These are phyloP conservation scores for Hypotaenidia philippensis DNA, from an alignment of 2,797 vertebrate genomes.

Conservation along the genomic window DNA sequence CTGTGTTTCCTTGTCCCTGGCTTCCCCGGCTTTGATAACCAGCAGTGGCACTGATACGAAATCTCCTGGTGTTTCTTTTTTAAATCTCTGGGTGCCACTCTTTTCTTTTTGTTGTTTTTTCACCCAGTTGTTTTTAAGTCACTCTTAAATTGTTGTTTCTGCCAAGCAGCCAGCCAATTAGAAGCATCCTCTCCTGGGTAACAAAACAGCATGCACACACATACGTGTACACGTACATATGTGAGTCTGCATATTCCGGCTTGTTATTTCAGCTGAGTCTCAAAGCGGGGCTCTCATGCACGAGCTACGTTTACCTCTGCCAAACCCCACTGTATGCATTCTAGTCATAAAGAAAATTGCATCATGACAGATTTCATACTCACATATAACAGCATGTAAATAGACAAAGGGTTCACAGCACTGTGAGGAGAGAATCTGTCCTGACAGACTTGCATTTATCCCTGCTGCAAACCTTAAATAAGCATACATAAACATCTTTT, in stretches of 20 bases:
- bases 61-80: not conserved
- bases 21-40: not conserved
- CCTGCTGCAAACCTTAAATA: conserved; percentile 12
- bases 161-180: not conserved
- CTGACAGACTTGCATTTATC: not conserved
- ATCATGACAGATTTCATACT: not conserved
- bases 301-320: not conserved
- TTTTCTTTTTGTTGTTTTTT: not conserved
- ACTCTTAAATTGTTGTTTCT: not conserved
- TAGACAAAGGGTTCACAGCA: not conserved
- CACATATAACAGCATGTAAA: not conserved
- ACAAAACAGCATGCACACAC: not conserved
- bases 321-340: not conserved
- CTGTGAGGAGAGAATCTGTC: not conserved
- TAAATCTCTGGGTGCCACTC: not conserved
- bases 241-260: not conserved
- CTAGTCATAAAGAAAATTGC: not conserved
- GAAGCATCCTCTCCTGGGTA: not conserved
- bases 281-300: not conserved
- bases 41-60: not conserved
- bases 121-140: not conserved
- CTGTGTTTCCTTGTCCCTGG: accelerated
- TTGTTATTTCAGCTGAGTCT: conserved; percentile 20
- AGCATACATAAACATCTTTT: conserved; percentile 51
- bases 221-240: accelerated